Conservation (phyloP, 1,140 invertebrate genomes). For the Oncopeltus fasciatus region DNA sequence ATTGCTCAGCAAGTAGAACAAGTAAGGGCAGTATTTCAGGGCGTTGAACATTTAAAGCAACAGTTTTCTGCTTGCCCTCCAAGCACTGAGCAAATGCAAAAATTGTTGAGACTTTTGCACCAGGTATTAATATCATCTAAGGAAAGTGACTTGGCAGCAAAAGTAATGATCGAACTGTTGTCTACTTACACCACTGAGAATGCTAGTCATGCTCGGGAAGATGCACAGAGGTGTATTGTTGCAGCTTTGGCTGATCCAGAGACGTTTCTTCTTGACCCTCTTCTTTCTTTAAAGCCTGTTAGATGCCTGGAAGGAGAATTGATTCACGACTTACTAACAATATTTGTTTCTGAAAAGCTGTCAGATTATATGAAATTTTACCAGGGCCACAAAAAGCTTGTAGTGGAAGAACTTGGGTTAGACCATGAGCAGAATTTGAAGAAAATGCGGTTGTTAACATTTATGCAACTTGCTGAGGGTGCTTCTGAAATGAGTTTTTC, state of each 20-base stretch:
- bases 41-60: conserved; percentile 65
- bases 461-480: conserved; percentile 91
- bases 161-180: conserved; percentile 91
- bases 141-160: conserved; percentile 74
- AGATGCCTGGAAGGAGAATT: conserved; percentile 88
- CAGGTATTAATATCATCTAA: conserved; percentile 64
- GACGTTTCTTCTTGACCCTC: conserved; percentile 85
- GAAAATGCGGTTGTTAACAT: conserved; percentile 90
- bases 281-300: conserved; percentile 85
- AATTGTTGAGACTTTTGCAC: conserved; percentile 74
- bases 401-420: conserved; percentile 68
- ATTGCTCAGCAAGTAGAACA: conserved; percentile 45
- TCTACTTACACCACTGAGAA: conserved; percentile 93
- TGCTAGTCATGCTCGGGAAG: conserved; percentile 87
- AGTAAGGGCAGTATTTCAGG: conserved; percentile 62
- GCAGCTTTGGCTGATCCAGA: conserved; percentile 87
- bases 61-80: conserved; percentile 72
- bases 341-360: conserved; percentile 90
- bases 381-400: conserved; percentile 83
- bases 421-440: conserved; percentile 90
- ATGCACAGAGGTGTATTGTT: conserved; percentile 91
- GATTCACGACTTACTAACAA: conserved; percentile 87
- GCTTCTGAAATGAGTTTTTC: conserved; percentile 82
- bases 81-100: conserved; percentile 83
- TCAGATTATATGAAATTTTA: conserved; percentile 83